phyloP scores from a whole-genome alignment of 2,888 invertebrate genomes.

The Shargacucullia verbasci region DNA sequence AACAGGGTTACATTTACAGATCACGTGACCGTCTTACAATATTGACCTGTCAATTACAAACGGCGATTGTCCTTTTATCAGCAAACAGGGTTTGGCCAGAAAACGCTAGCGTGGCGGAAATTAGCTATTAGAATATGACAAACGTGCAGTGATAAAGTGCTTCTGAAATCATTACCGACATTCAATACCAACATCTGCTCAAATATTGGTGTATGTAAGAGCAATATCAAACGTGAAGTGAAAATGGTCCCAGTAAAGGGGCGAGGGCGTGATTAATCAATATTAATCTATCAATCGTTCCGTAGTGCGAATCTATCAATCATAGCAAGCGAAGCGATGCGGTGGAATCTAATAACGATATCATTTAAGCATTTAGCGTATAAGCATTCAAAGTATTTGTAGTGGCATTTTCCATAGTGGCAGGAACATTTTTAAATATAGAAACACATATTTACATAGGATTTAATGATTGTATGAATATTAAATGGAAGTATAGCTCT shows the following conservation, averaged over 20 bases:
- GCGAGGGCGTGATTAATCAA: constrained; percentile 29
- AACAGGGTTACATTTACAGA: no score
- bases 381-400: constrained; percentile 61
- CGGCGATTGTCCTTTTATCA: no score
- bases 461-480: constrained; percentile 1
- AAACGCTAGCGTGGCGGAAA: no score
- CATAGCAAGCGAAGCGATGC: constrained; percentile 77
- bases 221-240: no score
- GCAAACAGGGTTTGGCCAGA: no score
- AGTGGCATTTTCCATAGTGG: constrained; percentile 56
- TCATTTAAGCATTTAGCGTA: constrained; percentile 64
- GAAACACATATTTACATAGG: constrained; percentile 25
- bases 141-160: no score
- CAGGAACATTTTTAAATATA: constrained; percentile 67
- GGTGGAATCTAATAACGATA: constrained; percentile 65
- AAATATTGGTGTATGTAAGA: no score
- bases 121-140: no score
- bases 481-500: constrained; percentile 2
- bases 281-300: constrained; percentile 32
- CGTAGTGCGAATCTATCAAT: constrained; percentile 43
- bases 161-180: no score
- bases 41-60: no score
- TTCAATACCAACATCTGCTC: no score
- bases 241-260: constrained; percentile 36
- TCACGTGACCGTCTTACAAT: no score